A percentile compares a stretch with the other conserved stretches of the same genome.
Conservation (phyloP, 2,888 invertebrate species). For the Rhabditophanes sp. region DNA sequence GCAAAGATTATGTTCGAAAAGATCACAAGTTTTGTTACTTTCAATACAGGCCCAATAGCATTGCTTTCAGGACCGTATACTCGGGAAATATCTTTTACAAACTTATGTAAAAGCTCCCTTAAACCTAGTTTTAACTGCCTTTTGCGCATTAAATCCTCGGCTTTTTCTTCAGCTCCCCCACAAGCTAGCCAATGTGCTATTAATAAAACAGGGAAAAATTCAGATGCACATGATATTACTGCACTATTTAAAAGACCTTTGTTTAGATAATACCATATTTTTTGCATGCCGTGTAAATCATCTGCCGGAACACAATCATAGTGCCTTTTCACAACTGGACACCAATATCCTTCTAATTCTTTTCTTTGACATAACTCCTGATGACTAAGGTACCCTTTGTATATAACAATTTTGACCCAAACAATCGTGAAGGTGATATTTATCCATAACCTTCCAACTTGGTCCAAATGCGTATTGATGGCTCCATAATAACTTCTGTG, state of each 20-base stretch:
- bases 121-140: slow-evolving; percentile 19
- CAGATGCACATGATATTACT: slow-evolving; percentile 41
- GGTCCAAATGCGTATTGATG: slow-evolving; percentile 30
- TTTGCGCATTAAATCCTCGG: slow-evolving; percentile 28
- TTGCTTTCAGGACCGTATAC: slow-evolving; percentile 20
- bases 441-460: slow-evolving; percentile 30
- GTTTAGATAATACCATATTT: slow-evolving; percentile 37
- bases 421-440: slow-evolving; percentile 33
- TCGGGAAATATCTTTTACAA: slow-evolving; percentile 38
- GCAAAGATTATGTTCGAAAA: slow-evolving; percentile 16
- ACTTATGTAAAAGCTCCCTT: slow-evolving; percentile 29
- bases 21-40: slow-evolving; percentile 1
- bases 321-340: slow-evolving; percentile 31
- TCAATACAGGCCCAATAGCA: background rate
- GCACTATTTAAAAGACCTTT: slow-evolving; percentile 32
- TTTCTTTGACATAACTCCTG: slow-evolving; percentile 39
- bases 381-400: slow-evolving; percentile 37
- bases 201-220: slow-evolving; percentile 40
- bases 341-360: slow-evolving; percentile 41
- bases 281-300: slow-evolving; percentile 33
- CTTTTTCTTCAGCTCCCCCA: slow-evolving; percentile 39
- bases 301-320: slow-evolving; percentile 29
- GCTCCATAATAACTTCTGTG: slow-evolving; percentile 37
- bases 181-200: slow-evolving; percentile 40
- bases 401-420: slow-evolving; percentile 40